Base-by-base conservation (phyloP, 1,140 invertebrate species). In the Diachasmimorpha longicaudata region DNA sequence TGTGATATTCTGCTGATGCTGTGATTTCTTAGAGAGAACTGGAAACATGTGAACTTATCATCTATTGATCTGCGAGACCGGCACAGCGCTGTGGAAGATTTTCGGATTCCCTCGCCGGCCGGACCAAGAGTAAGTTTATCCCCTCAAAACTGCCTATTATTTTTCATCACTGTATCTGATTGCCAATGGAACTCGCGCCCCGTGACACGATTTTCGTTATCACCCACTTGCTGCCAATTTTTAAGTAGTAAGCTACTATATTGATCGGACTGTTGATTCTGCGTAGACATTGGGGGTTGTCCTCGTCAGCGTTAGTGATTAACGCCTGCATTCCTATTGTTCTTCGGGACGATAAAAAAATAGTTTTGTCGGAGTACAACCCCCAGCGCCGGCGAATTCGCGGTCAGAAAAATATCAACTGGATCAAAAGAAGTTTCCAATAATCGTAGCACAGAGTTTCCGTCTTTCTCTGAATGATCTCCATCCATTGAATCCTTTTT, bases 21-120 rank as follows among this genome's bases (percentile, higher is more conserved):
- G n/a, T 23, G 19, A 42, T 10, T 21, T 11, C 37, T n/a, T 46
- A n/a, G 14, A 31, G 23, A 66, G 14, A 66, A 31, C 31, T 14
- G 63, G 21, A 37, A 76, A 63, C 69, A 76, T 71, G 75, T 76
- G 70, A 36, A 48, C 42, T 48, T n/a, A 21, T 16, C 36, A 37
- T 66, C 75, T 76, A 76, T 76, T 76, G 75, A 76, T 76, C 69
- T 66, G 37, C 23, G 36, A 19, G 58, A 66, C 58, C 52, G 36
- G 67, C 37, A 69, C 39, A 23, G 19, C 10, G 10, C 10, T 70
- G 44, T 44, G 19, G 13, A 8, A 0, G 21, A 48, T 44, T 46
- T 46, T 70, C n/a, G 21, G 39, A 14, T 23, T 70, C 21, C 19
- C 36, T 23, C 37, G 37, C 37, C 37, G 42, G 68, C 16, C 44